Conservation (phyloP, 2,797 vertebrate genomes). For the Myripristis jacobus region DNA sequence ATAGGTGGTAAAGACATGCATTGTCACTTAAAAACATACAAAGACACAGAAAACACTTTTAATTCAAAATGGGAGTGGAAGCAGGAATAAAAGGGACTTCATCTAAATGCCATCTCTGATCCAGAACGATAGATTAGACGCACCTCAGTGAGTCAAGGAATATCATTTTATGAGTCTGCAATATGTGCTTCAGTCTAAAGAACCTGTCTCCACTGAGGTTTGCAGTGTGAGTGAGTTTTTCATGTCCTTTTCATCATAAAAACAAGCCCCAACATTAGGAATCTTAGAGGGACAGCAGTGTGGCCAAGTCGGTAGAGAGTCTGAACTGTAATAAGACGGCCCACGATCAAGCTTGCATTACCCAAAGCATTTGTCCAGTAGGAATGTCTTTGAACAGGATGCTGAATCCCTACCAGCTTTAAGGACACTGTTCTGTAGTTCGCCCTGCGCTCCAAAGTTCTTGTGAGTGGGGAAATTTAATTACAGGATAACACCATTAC, state of each 20-base stretch:
- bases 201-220: conserved; percentile 7
- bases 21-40: conserved; percentile 47
- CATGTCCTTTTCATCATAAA: too few relatives aligned
- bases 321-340: conserved; percentile 13
- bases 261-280: background rate
- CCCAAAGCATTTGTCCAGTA: conserved; percentile 1
- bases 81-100: conserved; percentile 50
- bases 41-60: conserved; percentile 42
- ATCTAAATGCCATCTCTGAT: conserved; percentile 29
- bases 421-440: conserved; percentile 1
- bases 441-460: conserved; percentile 10
- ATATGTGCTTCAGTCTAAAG: conserved; percentile 21
- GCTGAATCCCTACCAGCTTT: background rate
- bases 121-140: conserved; percentile 24
- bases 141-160: conserved; percentile 24
- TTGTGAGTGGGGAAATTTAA: background rate
- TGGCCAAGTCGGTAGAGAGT: conserved; percentile 3
- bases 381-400: background rate
- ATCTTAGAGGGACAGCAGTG: background rate
- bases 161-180: conserved; percentile 3
- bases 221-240: conserved; percentile 19
- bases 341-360: conserved; percentile 1
- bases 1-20: conserved; percentile 20
- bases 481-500: background rate
- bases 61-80: conserved; percentile 38